Conservation (phyloP, 2,797 vertebrate species). For the Syngnathus acus region DNA sequence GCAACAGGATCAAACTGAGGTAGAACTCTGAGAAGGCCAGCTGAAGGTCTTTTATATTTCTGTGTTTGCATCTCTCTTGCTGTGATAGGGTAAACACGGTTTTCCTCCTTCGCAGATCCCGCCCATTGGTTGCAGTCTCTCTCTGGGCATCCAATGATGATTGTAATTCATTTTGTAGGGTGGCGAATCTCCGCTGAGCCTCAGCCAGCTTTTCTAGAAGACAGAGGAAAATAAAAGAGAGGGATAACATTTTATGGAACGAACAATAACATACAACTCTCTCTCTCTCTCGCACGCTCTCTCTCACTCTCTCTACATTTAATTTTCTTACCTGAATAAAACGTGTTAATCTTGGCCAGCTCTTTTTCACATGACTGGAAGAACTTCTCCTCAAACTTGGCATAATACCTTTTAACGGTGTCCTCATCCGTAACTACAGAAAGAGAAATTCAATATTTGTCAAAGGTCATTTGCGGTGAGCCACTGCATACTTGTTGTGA, state of each 20-base stretch:
- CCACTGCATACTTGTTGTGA: no score
- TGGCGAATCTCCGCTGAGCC: slow-evolving; percentile 91
- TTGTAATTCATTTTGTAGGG: slow-evolving; percentile 93
- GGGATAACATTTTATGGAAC: neutral
- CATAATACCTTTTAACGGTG: slow-evolving; percentile 91
- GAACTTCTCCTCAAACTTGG: slow-evolving; percentile 96
- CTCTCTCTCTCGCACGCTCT: no score
- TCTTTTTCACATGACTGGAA: slow-evolving; percentile 96
- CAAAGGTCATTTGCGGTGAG: neutral
- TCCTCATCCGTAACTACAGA: slow-evolving; percentile 88
- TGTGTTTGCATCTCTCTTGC: slow-evolving; percentile 89
- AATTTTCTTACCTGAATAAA: slow-evolving; percentile 84
- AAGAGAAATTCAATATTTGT: neutral
- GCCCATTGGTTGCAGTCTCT: slow-evolving; percentile 75
- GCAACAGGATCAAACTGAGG: slow-evolving; percentile 97
- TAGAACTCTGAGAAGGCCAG: slow-evolving; percentile 99
- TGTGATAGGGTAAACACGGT: slow-evolving; percentile 93
- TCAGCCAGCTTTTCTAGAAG: slow-evolving; percentile 89
- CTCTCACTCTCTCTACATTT: neutral
- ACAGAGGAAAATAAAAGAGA: neutral
- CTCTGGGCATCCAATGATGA: slow-evolving; percentile 92
- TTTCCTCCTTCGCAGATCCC: slow-evolving; percentile 79
- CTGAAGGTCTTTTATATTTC: slow-evolving; percentile 96
- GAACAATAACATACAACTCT: neutral
- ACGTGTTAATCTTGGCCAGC: slow-evolving; percentile 97